phyloP scores from a whole-genome alignment of 2,113 vertebrate species.

The Ivindomyrus marchei region DNA sequence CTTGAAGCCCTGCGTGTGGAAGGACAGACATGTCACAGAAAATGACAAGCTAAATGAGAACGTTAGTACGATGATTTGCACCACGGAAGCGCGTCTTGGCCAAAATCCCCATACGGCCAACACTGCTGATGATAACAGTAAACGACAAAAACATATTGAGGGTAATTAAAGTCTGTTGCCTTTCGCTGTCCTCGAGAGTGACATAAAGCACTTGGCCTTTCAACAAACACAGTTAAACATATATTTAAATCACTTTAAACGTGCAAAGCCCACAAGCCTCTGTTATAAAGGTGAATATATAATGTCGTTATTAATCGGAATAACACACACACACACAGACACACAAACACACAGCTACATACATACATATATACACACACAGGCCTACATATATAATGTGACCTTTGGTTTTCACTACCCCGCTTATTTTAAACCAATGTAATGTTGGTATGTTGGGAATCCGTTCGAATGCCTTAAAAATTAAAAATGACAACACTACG shows the following conservation, averaged over 20 bases:
- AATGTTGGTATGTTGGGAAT: neutral
- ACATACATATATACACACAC: neutral
- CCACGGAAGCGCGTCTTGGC: neutral
- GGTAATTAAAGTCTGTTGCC: neutral
- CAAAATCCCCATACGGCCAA: neutral
- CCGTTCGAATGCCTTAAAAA: neutral
- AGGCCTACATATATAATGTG: neutral
- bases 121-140: neutral
- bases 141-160: neutral
- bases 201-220: neutral
- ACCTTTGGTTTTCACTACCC: neutral
- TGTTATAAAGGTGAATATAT: neutral
- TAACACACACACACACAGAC: neutral
- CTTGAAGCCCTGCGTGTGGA: neutral
- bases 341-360: neutral
- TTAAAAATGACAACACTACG: neutral
- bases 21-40: neutral
- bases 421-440: neutral
- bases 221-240: neutral
- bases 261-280: neutral
- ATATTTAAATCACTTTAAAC: neutral
- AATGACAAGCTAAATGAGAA: neutral
- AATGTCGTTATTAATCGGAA: neutral
- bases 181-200: neutral
- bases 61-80: neutral